Evolutionary conservation across 2,888 invertebrate species (phyloP).

Genomic region (Pterobdella sp.): DNA sequence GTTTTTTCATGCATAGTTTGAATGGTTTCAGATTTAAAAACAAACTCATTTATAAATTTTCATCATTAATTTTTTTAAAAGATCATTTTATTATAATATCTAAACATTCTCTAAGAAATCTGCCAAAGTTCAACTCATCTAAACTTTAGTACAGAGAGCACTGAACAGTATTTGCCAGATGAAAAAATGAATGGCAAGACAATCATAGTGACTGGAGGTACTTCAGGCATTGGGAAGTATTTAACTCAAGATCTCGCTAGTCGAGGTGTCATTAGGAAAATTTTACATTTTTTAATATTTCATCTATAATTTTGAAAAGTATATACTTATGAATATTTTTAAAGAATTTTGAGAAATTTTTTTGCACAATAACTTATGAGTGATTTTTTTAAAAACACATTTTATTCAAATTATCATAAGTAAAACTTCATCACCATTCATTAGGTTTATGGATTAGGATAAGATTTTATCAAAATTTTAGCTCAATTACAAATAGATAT

Average conservation of each 20-base stretch:
- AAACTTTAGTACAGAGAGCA: neutral
- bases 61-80: neutral
- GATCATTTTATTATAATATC: constrained; percentile 20
- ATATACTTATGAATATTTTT: neutral
- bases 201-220: constrained; percentile 47
- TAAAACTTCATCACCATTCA: too few relatives aligned
- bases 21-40: neutral
- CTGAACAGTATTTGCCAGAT: constrained; percentile 40
- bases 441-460: too few relatives aligned
- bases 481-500: too few relatives aligned
- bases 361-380: too few relatives aligned
- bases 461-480: too few relatives aligned
- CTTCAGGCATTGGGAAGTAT: constrained; percentile 46
- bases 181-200: constrained; percentile 44
- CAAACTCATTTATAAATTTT: neutral
- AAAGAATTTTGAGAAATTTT: too few relatives aligned
- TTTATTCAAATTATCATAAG: too few relatives aligned
- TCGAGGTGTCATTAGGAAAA: constrained; percentile 40
- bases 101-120: neutral
- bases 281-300: neutral
- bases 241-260: constrained; percentile 44
- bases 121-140: neutral
- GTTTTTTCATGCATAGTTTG: neutral
- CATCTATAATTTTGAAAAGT: neutral
- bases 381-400: too few relatives aligned